Base-by-base conservation (phyloP, 2,797 vertebrate genomes). In the Discoglossus pictus region DNA sequence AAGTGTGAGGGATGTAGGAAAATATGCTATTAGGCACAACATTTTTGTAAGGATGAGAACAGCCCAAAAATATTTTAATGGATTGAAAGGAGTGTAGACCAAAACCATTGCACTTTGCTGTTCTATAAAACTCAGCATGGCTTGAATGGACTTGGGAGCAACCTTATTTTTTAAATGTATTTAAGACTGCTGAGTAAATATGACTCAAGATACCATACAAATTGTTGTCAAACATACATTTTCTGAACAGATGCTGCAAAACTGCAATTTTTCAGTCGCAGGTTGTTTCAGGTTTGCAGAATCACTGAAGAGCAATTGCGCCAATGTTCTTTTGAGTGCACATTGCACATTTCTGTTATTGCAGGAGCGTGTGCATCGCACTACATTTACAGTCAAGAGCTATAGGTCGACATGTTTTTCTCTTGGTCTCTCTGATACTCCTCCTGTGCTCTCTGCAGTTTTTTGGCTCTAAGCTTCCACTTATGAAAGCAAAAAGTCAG, bases 341-440 rank as follows among this genome's bases (percentile, higher is more conserved):
- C 17, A 16, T 36, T 34, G 20, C 44, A 58, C 39, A 38, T 51
- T 51, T 35, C 31, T 47, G 47, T 23, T 64, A 50, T 74, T 24
- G 27, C 61, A 43, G 42, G 62, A 68, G 9, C 39, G 21, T 7
- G 21, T 8, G 17, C 48, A 40, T 31, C 24, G 40, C 6, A 38
- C 61, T 76, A 79, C 13, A 76, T 82, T 76, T 75, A 40, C 0
- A 79, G 79, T 68, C 56, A 75, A 5, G 81, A 25, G 0, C 66
- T 76, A 68, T 76, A 85, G 61, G 81, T 76, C 38, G 69, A 81
- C 56, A 64, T 40, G 43, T 69, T 76, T 62, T 81, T 85, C 74
- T 82, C 82, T 0, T 88, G 84, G 70, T 90, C 88, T 67, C 60
- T 86, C 74, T 89, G 84, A 43, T 88, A 88, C 17, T 89, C 87